Evolutionary conservation across 2,888 invertebrate genomes (phyloP), one percentile per base, ranked within the genome.

Genomic region (Drosophila longiperda): DNA sequence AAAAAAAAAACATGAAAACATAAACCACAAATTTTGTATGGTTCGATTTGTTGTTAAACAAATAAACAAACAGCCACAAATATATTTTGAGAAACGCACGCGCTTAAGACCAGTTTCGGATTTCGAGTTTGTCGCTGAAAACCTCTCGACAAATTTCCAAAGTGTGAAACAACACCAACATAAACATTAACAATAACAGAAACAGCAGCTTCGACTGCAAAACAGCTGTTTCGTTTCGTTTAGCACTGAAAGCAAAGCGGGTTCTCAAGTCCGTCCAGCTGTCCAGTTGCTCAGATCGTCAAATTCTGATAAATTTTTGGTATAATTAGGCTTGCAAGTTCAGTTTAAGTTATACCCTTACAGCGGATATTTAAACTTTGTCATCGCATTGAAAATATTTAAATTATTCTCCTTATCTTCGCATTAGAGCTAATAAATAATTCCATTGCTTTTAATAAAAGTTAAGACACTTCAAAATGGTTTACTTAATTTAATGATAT

Each of bases 121-220:
- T 73, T 52, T 73, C 57, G 61, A 82, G 66, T 72, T 84, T 75
- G 82, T 82, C 78, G 85, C 64, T 70, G 75, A 79, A 82, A 83
- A 83, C 72, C 83, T 75, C 78, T 71, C 66, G 70, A 85, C 78
- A 80, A 81, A 73, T 83, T 83, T 81, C 73, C 83, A 78, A 83
- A 83, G 83, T 86, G 86, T 83, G 86, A 83, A 83, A 69, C 80
- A 68, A 65, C 77, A 53, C 54, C 48, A 66, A 33, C 78, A 52
- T 32, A 34, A 67, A 38, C 53, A 48, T 42, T 59, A 62, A 42
- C 54, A 33, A 8, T 17, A 55, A 32, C 5, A 36, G 12, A 48
- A 17, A 17, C 34, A 49, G 29, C 48, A 36, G 15, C 72, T 34
- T n/a, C 61, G 53, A 64, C 64, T 66, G 60, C 78, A 70, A 74